Conservation (phyloP, 2,888 invertebrate species). For the Netelia fuscicornis region DNA sequence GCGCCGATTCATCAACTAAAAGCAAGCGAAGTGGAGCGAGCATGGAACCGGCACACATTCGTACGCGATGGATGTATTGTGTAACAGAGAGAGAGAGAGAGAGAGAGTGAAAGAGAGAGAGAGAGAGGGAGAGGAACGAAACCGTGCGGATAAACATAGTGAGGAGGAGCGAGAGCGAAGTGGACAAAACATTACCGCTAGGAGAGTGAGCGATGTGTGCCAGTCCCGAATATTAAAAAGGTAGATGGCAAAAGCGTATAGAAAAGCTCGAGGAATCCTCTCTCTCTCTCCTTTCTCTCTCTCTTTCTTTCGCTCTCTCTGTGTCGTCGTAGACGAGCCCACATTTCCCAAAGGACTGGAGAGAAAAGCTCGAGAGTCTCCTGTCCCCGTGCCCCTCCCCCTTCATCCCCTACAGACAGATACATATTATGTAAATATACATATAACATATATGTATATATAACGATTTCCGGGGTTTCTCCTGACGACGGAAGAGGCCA, state of each 20-base stretch:
- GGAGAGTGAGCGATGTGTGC: neutral
- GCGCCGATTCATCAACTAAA: slow-evolving; percentile 79
- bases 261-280: slow-evolving; percentile 16
- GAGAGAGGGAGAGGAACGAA: neutral
- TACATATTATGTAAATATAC: neutral
- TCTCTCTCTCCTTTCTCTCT: neutral
- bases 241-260: neutral
- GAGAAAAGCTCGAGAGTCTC: slow-evolving; percentile 33
- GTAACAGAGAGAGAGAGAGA: neutral
- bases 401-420: slow-evolving; percentile 2
- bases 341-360: slow-evolving; percentile 32
- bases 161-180: neutral
- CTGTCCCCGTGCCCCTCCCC: neutral
- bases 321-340: neutral
- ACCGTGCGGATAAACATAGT: slow-evolving; percentile 28
- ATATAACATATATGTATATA: neutral
- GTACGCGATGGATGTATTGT: slow-evolving; percentile 4
- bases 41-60: neutral
- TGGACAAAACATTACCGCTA: slow-evolving; percentile 34
- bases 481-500: neutral
- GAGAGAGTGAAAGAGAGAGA: neutral
- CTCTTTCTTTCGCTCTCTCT: no score
- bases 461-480: slow-evolving; percentile 26
- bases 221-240: slow-evolving; percentile 44
- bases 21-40: slow-evolving; percentile 63